Evolutionary conservation across 2,113 vertebrate genomes (phyloP).

Genomic region (Hypanus sabinus): DNA sequence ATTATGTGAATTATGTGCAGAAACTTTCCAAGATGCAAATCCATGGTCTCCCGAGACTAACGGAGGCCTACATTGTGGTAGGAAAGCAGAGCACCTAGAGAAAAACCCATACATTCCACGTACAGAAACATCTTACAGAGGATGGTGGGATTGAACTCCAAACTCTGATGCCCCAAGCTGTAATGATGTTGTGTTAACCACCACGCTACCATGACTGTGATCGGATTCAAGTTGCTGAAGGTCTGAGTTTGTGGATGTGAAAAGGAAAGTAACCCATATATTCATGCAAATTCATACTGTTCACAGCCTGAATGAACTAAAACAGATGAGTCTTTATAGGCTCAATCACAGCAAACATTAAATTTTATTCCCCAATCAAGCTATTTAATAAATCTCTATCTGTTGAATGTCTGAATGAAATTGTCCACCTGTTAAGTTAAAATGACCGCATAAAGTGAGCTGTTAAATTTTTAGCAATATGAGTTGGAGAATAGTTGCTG

Average conservation of each 20-base stretch:
- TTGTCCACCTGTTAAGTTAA: neutral
- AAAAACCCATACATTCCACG: no score
- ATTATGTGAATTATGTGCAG: no score
- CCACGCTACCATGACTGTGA: no score
- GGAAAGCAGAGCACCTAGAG: no score
- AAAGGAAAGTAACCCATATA: neutral
- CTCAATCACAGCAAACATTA: neutral
- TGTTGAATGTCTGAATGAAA: neutral
- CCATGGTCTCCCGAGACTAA: no score
- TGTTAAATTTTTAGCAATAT: neutral
- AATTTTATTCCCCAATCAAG: neutral
- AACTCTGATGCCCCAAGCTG: no score
- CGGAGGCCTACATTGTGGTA: no score
- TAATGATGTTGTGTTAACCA: no score
- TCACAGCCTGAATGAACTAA: neutral
- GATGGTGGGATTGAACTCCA: no score
- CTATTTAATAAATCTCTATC: neutral
- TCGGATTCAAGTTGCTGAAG: neutral
- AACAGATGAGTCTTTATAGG: neutral
- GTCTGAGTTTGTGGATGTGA: neutral
- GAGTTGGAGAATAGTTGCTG: neutral
- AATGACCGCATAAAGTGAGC: neutral
- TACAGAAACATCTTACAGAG: no score
- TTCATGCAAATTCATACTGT: neutral
- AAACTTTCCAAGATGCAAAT: no score